Percentiles rank a stretch among this genome's conserved stretches.
Conservation (phyloP, 2,888 invertebrate species). For the Dilophus febrilis region DNA sequence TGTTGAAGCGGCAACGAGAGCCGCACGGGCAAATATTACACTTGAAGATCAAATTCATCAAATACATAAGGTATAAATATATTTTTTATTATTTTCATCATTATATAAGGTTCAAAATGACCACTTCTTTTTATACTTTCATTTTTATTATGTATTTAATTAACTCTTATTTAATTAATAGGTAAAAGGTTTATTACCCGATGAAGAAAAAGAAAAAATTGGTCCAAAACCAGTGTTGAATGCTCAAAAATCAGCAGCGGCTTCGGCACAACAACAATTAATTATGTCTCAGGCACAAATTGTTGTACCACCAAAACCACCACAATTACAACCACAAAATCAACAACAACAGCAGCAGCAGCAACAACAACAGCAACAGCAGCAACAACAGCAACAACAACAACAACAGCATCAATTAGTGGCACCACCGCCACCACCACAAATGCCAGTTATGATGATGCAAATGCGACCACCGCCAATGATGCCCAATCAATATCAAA, state of each 20-base stretch:
- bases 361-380: conserved; percentile 8
- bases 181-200: conserved; percentile 78
- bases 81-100: no score
- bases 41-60: conserved; percentile 94
- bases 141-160: no score
- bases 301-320: conserved; percentile 9
- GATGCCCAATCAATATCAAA: conserved; percentile 25
- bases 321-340: conserved; percentile 12
- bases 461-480: conserved; percentile 29
- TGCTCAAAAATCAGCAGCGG: conserved; percentile 24
- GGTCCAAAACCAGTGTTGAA: conserved; percentile 66
- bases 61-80: conserved; percentile 74
- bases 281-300: conserved; percentile 11
- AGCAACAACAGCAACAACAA: conserved; percentile 15
- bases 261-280: conserved; percentile 26
- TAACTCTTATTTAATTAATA: no score
- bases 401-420: conserved; percentile 16
- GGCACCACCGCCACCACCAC: conserved; percentile 19
- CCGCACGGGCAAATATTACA: conserved; percentile 87
- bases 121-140: no score
- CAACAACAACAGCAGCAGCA: conserved; percentile 5
- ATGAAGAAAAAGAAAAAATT: conserved; percentile 93
- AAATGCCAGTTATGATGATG: conserved; percentile 29
- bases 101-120: no score
- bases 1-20: conserved; percentile 87